These are phyloP conservation scores for Atethmia centrago DNA, from an alignment of 2,888 invertebrate genomes.

Conservation along the genomic window DNA sequence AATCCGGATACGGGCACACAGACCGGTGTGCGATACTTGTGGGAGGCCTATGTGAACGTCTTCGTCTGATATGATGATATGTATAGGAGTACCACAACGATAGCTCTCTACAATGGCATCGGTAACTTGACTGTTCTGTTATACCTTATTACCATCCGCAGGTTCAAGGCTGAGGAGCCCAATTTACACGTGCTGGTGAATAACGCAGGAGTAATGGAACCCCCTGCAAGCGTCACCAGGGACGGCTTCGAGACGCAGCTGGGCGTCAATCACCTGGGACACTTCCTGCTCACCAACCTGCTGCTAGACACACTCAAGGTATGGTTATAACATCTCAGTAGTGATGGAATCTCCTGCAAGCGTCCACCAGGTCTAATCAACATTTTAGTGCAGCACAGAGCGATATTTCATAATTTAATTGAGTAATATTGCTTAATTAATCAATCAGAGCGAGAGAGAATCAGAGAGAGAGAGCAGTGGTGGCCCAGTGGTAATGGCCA, in stretches of 20 bases:
- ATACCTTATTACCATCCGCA: constrained; percentile 46
- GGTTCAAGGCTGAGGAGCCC: constrained; percentile 91
- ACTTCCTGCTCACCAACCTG: constrained; percentile 94
- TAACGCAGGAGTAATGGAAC: constrained; percentile 95
- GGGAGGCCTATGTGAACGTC: background rate
- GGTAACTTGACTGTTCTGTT: background rate
- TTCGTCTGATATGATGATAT: too few species aligned
- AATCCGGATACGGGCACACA: background rate
- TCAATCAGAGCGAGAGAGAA: too few species aligned
- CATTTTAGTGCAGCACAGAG: too few species aligned
- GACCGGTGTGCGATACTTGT: background rate
- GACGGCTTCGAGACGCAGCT: constrained; percentile 96
- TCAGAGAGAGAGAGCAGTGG: too few species aligned
- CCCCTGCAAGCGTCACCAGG: constrained; percentile 89
- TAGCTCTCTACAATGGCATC: background rate
- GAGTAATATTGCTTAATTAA: too few species aligned
- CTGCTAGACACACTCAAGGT: constrained; percentile 93
- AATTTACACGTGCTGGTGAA: constrained; percentile 94
- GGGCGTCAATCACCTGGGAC: constrained; percentile 95
- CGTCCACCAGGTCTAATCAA: too few species aligned
- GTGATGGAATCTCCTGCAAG: background rate
- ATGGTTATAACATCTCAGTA: constrained; percentile 22
- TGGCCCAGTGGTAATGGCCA: too few species aligned
- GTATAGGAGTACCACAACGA: background rate
- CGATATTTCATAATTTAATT: too few species aligned